Evolutionary conservation across 30 jellyfish, hydroid and myxozoan genomes (phyloP).

Genomic region (Pelagia noctiluca): DNA sequence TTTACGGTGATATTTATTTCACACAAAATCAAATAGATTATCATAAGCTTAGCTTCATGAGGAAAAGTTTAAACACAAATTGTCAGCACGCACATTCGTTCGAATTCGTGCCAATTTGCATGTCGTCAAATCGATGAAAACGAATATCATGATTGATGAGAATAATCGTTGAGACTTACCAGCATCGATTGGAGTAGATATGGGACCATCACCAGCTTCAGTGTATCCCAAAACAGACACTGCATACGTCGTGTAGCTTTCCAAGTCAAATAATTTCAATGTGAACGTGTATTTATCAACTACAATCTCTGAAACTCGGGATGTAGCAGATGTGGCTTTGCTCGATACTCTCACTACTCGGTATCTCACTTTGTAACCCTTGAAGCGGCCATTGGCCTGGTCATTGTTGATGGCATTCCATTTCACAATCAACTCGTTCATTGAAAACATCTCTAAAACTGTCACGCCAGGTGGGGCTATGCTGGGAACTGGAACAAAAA

Average conservation of each 20-base stretch:
- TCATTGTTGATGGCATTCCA: conserved; percentile 33
- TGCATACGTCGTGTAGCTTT: conserved; percentile 43
- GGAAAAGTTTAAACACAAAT: no score
- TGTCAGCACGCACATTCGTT: no score
- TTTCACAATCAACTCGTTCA: neutral
- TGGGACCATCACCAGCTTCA: conserved; percentile 76
- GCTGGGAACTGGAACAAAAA: conserved; percentile 21
- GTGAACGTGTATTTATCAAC: conserved; percentile 64
- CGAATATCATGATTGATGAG: no score
- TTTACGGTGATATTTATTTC: no score
- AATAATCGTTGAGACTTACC: no score
- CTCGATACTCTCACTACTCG: conserved; percentile 3
- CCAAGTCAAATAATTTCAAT: conserved; percentile 45
- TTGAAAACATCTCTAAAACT: neutral
- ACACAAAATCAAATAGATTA: no score
- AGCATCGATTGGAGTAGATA: conserved; percentile 23
- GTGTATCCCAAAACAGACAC: conserved; percentile 70
- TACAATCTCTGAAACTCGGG: neutral
- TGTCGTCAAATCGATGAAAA: no score
- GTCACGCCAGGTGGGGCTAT: conserved; percentile 45
- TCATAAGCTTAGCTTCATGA: no score
- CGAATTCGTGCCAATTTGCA: no score
- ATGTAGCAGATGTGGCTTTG: neutral
- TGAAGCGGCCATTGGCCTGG: conserved; percentile 33
- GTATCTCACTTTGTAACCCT: conserved; percentile 49